phyloP scores from a whole-genome alignment of 2,113 vertebrate species.

The Myotis davidii region DNA sequence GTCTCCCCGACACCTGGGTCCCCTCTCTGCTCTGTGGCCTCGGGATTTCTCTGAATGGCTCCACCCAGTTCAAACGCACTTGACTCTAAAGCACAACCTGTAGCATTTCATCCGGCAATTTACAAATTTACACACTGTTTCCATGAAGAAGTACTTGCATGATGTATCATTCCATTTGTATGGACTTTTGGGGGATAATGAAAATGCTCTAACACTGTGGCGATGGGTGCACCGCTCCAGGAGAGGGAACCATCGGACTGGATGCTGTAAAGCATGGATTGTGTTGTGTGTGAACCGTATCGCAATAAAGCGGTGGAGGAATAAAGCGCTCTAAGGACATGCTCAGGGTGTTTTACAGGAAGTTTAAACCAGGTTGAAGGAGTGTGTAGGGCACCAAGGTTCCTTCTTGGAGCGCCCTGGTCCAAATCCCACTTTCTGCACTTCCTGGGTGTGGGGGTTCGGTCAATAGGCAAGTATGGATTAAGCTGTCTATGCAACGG shows the following conservation, averaged over 20 bases:
- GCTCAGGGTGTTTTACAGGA: not conserved
- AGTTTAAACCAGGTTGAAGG: not conserved
- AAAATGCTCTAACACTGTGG: not conserved
- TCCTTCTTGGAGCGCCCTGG: not conserved
- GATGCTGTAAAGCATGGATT: not conserved
- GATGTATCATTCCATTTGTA: not conserved
- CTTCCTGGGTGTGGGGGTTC: not conserved
- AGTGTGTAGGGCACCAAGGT: not conserved
- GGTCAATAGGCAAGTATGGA: not conserved
- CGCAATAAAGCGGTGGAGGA: not conserved
- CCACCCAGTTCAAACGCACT: not conserved
- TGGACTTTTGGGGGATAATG: not conserved
- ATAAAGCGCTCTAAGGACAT: not conserved
- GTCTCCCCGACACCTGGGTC: not conserved
- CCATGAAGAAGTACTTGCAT: not conserved
- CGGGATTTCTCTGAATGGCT: not conserved
- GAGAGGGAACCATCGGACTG: not conserved
- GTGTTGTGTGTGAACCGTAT: not conserved
- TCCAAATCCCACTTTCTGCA: not conserved
- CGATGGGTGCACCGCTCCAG: not conserved
- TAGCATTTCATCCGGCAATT: not conserved
- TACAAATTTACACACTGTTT: not conserved
- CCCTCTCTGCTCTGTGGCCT: not conserved
- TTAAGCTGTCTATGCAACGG: not conserved
- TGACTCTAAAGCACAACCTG: not conserved